Conservation (phyloP, 2,797 vertebrate genomes). For the Enteromius mattozi region DNA sequence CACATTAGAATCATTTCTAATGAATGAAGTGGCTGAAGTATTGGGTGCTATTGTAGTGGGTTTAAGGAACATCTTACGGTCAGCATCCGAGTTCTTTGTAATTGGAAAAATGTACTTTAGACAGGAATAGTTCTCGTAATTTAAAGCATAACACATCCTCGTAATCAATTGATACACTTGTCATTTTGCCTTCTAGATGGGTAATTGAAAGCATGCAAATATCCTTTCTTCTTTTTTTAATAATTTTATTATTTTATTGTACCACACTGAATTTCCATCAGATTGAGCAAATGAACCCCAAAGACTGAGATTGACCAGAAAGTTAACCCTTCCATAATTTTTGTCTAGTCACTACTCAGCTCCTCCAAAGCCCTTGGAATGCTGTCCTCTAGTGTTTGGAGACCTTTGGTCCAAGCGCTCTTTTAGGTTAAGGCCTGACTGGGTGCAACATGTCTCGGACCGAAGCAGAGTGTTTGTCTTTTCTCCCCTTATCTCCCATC, state of each 20-base stretch:
- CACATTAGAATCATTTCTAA: not conserved
- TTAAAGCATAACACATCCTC: not conserved
- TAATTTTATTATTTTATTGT: not conserved
- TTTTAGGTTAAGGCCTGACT: conserved; percentile 37
- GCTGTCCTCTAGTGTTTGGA: conserved; percentile 39
- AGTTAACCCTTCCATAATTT: conserved; percentile 2
- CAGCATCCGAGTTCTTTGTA: not conserved
- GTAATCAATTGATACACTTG: not conserved
- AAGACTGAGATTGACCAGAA: not conserved
- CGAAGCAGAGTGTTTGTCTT: conserved; percentile 59
- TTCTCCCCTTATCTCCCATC: conserved; percentile 68
- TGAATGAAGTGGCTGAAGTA: not conserved
- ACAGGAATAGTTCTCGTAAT: not conserved
- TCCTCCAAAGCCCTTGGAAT: conserved; percentile 15
- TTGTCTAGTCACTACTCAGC: not conserved
- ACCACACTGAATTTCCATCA: not conserved
- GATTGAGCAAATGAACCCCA: not conserved
- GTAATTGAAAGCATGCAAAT: not conserved
- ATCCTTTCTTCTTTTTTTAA: not conserved
- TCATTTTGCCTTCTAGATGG: not conserved
- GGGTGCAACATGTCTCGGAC: conserved; percentile 46
- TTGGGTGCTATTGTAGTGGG: not conserved
- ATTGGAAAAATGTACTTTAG: no score
- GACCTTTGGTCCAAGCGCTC: conserved; percentile 45
- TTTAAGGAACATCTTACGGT: not conserved